These are phyloP conservation scores for Rhinogobius similis DNA, from an alignment of 2,113 vertebrate species.

Conservation along the genomic window DNA sequence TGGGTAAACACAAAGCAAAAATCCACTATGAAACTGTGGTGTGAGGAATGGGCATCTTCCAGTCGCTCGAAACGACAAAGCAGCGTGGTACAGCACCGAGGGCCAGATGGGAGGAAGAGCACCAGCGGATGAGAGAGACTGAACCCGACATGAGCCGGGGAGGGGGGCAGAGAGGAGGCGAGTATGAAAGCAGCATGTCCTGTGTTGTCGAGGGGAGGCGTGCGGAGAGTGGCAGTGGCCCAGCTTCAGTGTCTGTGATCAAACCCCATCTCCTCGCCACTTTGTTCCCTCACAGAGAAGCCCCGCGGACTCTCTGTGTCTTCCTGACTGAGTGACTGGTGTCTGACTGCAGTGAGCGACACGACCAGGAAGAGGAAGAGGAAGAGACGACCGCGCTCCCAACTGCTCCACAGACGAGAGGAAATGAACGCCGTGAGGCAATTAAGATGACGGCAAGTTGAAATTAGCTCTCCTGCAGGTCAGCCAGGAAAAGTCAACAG, in stretches of 20 bases:
- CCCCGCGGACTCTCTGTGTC: conserved; percentile 62
- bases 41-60: conserved; percentile 13
- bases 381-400: conserved; percentile 12
- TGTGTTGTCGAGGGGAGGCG: conserved; percentile 62
- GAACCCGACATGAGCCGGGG: conserved; percentile 32
- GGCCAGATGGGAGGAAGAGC: conserved; percentile 41
- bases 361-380: conserved; percentile 15
- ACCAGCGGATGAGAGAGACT: conserved; percentile 37
- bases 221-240: conserved; percentile 67
- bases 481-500: conserved; percentile 51
- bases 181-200: conserved; percentile 53
- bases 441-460: conserved; percentile 55
- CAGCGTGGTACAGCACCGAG: conserved; percentile 15
- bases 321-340: conserved; percentile 64
- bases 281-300: conserved; percentile 72
- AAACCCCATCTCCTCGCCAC: conserved; percentile 74
- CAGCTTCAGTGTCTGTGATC: conserved; percentile 72
- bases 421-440: conserved; percentile 61
- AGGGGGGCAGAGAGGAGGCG: neutral
- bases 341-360: conserved; percentile 50
- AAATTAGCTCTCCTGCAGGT: conserved; percentile 62
- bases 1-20: neutral
- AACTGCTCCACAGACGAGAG: conserved; percentile 31
- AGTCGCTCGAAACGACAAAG: conserved; percentile 32
- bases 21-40: neutral